A percentile compares a stretch with the other conserved stretches of the same genome.
Evolutionary conservation across 2,797 vertebrate species (phyloP).

Genomic region (Pristis pectinata): DNA sequence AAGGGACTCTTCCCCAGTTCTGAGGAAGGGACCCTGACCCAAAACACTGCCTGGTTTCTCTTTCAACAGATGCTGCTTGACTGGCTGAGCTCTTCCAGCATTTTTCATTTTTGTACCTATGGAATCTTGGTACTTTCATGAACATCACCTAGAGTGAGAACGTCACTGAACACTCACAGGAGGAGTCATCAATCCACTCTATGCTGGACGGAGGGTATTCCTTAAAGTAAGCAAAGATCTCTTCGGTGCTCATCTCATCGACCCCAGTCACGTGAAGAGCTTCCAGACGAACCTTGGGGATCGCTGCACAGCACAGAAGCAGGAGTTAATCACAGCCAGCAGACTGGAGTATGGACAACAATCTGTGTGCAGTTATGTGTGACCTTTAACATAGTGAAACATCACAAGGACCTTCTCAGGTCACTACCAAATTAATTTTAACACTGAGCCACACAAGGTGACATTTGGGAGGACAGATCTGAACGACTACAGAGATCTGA

Average conservation of each 20-base stretch:
- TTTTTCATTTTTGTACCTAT: too few relatives aligned
- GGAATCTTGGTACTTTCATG: too few relatives aligned
- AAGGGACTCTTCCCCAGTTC: too few relatives aligned
- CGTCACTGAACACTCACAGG: conserved; percentile 70
- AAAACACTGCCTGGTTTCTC: too few relatives aligned
- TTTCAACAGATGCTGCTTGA: too few relatives aligned
- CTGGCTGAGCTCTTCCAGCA: too few relatives aligned
- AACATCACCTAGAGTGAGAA: background rate
- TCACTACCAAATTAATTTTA: background rate
- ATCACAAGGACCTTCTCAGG: background rate
- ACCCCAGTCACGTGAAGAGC: conserved; percentile 81
- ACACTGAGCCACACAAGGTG: background rate
- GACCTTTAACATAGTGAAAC: background rate
- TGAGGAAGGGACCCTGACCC: too few relatives aligned
- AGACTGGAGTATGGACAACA: background rate
- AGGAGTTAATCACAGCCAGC: background rate
- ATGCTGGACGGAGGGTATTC: conserved; percentile 94
- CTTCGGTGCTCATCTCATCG: conserved; percentile 95
- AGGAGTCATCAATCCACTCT: conserved; percentile 91
- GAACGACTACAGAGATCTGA: background rate
- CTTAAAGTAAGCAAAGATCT: conserved; percentile 87
- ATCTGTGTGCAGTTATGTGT: background rate
- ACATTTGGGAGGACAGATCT: background rate
- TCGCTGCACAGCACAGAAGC: conserved; percentile 60
- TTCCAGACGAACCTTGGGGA: conserved; percentile 80